phyloP scores from a whole-genome alignment of 2,797 vertebrate species.

The Distichodus sexfasciatus region DNA sequence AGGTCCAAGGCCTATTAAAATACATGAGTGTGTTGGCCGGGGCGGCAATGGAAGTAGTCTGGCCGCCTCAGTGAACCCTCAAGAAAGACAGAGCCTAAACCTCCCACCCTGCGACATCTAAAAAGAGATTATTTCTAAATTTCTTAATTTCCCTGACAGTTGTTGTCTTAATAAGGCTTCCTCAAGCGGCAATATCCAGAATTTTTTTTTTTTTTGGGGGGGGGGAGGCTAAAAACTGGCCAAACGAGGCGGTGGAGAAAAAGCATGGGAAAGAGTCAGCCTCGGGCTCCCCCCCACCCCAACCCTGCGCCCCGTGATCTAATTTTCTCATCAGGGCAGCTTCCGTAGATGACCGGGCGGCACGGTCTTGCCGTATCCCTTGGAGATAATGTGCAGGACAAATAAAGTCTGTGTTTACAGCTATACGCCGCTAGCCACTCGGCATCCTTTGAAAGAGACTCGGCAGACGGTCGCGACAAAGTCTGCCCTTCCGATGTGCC shows the following conservation, averaged over 20 bases:
- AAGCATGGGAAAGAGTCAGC: constrained; percentile 4
- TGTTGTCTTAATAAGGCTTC: constrained; percentile 29
- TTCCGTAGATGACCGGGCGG: constrained; percentile 29
- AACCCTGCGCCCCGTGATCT: constrained; percentile 26
- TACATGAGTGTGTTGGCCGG: constrained; percentile 66
- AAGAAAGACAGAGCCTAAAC: constrained; percentile 43
- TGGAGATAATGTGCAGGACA: constrained; percentile 45
- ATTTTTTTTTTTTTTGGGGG: too few species aligned
- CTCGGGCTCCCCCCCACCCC: too few species aligned
- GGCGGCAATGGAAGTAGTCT: constrained; percentile 46
- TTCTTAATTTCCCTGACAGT: constrained; percentile 14
- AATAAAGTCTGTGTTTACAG: constrained; percentile 47
- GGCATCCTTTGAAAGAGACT: constrained; percentile 29
- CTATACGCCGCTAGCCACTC: constrained; percentile 35
- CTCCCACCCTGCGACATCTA: constrained; percentile 4
- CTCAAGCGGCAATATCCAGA: background rate
- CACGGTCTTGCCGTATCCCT: constrained; percentile 40
- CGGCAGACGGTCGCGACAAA: constrained; percentile 1
- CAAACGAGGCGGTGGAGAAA: constrained; percentile 10
- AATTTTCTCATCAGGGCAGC: constrained; percentile 36
- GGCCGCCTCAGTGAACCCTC: constrained; percentile 68
- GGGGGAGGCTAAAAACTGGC: constrained; percentile 16
- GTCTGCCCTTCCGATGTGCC: constrained; percentile 15
- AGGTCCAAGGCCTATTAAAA: constrained; percentile 74
- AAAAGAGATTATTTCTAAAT: constrained; percentile 35